Evolutionary conservation across 2,113 vertebrate genomes (phyloP), one percentile per base, ranked within the genome.

Genomic region (Pseudopipra pipra): DNA sequence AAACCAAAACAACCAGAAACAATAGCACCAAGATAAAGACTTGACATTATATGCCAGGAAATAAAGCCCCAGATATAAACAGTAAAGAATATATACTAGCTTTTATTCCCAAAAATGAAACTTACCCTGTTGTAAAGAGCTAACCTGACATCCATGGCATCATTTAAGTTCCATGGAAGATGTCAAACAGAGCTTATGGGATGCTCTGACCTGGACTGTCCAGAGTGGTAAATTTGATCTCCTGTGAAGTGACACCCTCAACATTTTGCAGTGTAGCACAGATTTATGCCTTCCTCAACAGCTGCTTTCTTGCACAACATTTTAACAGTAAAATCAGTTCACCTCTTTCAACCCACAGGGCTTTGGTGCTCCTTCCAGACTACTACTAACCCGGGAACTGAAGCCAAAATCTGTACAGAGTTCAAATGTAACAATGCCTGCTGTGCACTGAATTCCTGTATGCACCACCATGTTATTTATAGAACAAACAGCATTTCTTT

Each of bases 351-450:
- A 56, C 43, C 47, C 46, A 28, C 24, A 62, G 49, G 27, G 16
- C 75, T 87, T 77, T 58, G 51, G 46, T 89, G 20, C 81, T 76
- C 72, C 74, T 61, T 83, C 85, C 82, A 95, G 62, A 70, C 71
- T 83, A n/a, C 63, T 73, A 24, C 68, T 74, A 90, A 71, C 22
- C 31, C 19, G 25, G 8, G 55, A 77, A 84, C 68, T n/a, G 52
- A 90, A 86, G 82, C 79, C 79, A 93, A 75, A 89, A 90, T 47
- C 72, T 77, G 56, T 77, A 55, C 59, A 76, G 61, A 80, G 82
- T 93, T 93, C 84, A 92, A 84, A 76, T 46, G 52, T 70, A 89
- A 95, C 71, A 91, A 95, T 78, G 61, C 74, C 68, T 94, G 83
- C 86, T 89, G 65, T 79, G 70, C 81, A 58, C 15, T 65, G 56